These are phyloP conservation scores for Microctonus brassicae DNA, from an alignment of 2,888 invertebrate species.

Conservation along the genomic window DNA sequence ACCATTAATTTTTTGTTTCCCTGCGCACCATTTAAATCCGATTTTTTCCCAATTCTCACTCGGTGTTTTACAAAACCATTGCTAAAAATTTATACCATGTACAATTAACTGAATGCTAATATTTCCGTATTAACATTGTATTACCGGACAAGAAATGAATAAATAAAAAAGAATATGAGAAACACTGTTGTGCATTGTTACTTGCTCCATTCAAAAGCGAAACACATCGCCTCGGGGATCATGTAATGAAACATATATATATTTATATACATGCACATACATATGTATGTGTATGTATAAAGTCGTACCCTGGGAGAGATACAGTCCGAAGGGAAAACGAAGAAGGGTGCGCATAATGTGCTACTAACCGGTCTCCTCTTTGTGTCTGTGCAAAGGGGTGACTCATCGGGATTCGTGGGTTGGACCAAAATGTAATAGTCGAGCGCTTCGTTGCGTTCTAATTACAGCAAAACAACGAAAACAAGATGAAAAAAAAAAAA, in stretches of 20 bases:
- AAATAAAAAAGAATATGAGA: slow-evolving; percentile 12
- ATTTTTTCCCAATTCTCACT: too few relatives aligned
- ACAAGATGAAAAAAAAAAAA: slow-evolving; percentile 17
- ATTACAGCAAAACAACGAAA: slow-evolving; percentile 34
- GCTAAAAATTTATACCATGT: background rate
- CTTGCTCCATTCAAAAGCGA: slow-evolving; percentile 14
- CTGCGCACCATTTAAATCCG: background rate
- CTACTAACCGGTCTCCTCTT: slow-evolving; percentile 41
- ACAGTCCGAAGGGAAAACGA: slow-evolving; percentile 17
- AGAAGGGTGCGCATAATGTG: slow-evolving; percentile 39
- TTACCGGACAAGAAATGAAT: background rate
- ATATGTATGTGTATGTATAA: background rate
- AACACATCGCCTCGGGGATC: slow-evolving; percentile 18
- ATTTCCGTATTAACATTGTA: background rate
- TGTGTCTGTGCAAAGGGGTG: slow-evolving; percentile 38
- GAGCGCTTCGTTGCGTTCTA: slow-evolving; percentile 33
- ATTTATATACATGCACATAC: background rate
- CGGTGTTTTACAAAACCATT: too few relatives aligned
- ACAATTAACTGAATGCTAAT: background rate
- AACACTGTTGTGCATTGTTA: slow-evolving; percentile 21
- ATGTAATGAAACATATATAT: background rate
- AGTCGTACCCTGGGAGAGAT: slow-evolving; percentile 18
- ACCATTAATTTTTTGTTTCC: background rate
- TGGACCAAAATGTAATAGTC: slow-evolving; percentile 38
- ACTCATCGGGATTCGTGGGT: slow-evolving; percentile 37